Base-by-base conservation (phyloP, 2,113 vertebrate genomes). In the Corydoras maculifer region DNA sequence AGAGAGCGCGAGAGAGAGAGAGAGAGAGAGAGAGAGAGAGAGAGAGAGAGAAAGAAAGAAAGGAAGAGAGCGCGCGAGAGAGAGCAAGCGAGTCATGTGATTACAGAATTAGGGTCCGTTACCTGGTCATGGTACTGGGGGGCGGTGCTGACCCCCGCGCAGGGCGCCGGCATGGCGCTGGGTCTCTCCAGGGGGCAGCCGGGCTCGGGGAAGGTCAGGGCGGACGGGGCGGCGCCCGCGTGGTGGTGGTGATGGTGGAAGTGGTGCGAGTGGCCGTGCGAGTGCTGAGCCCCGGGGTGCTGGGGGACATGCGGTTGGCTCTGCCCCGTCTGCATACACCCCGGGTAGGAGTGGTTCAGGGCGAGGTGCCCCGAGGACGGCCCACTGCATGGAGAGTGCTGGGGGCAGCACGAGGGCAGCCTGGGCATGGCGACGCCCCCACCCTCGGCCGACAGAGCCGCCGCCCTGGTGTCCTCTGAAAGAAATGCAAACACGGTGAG, bases 371-470 rank as follows among this genome's bases (percentile, higher is more conserved):
- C 88, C 70, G 94, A 93, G 29, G 95, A 90, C 18, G 94, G 90
- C 72, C 94, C 92, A 77, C 93, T 90, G 63, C 97, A 99, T 0
- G 97, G 94, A 5, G 97, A 97, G 85, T 99, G 97, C 84, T 98
- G 96, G 59, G 95, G 95, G 83, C 97, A 99, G 87, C 97, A 99
- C 0, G 97, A 96, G 2, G 97, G 97, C 50, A 99, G 88, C 77
- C 97, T 86, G 63, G 97, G 97, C 97, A 99, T 91, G 65, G 96
- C 93, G 0, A 92, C 86, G 75, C 94, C 91, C 3, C 91, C 86
- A 25, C 84, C 82, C 79, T 95, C 95, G 75, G 86, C 90, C 58
- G 85, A 75, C 0, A 90, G 74, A 74, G 90, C 85, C 83, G 90
- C 85, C 83, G 91, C 91, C 84, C 96, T 93, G 35, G 75, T 54